Conservation (phyloP, 2,888 invertebrate species). For the Amorpha juglandis region DNA sequence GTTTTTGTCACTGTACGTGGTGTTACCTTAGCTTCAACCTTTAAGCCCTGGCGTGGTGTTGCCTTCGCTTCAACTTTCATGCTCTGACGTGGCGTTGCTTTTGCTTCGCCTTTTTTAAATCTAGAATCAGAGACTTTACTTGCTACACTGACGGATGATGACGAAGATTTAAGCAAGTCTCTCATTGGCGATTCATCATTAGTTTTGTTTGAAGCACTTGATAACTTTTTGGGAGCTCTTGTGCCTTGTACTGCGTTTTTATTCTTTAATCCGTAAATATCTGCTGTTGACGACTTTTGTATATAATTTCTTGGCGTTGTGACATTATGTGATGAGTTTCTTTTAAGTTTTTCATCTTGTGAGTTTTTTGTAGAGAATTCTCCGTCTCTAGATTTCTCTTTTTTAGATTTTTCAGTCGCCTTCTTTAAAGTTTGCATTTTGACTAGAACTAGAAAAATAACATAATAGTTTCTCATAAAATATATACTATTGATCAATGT, state of each 20-base stretch:
- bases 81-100: conserved; percentile 33
- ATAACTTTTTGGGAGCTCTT: conserved; percentile 59
- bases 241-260: conserved; percentile 38
- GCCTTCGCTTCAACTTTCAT: conserved; percentile 30
- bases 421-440: conserved; percentile 55
- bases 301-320: conserved; percentile 59
- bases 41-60: neutral
- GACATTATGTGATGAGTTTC: conserved; percentile 41
- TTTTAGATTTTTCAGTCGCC: conserved; percentile 43
- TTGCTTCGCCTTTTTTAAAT: conserved; percentile 39
- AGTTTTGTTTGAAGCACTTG: conserved; percentile 38
- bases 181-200: conserved; percentile 64
- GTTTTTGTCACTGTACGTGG: conserved; percentile 39
- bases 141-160: conserved; percentile 56
- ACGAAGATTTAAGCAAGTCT: conserved; percentile 60
- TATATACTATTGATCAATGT: neutral
- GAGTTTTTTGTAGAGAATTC: conserved; percentile 37
- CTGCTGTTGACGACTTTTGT: conserved; percentile 61
- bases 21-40: conserved; percentile 36
- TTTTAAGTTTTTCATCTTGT: conserved; percentile 62
- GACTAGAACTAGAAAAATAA: neutral
- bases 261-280: conserved; percentile 68
- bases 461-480: conserved; percentile 47
- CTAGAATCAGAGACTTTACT: conserved; percentile 36
- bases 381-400: conserved; percentile 55